Evolutionary conservation across 1,140 invertebrate species (phyloP).

Genomic region (Chrysomallon squamiferum): DNA sequence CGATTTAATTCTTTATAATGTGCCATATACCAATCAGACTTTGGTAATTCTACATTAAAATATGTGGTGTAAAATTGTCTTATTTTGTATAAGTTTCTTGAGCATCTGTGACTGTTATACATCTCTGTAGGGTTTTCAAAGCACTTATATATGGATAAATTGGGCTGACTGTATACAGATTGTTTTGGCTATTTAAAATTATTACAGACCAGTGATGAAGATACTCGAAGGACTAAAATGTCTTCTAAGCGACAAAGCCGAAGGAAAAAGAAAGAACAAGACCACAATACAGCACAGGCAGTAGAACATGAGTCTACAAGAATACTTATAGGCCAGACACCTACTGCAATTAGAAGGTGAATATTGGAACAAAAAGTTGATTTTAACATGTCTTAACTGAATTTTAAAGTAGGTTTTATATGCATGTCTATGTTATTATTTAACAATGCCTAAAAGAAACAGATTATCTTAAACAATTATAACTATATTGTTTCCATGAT

Average conservation of each 20-base stretch:
- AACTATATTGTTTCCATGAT: too few species aligned
- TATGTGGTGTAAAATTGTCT: background rate
- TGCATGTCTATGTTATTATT: background rate
- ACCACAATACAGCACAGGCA: conserved; percentile 29
- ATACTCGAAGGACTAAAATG: background rate
- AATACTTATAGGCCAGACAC: conserved; percentile 51
- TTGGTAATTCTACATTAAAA: background rate
- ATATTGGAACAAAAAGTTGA: conserved; percentile 1
- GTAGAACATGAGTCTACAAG: conserved; percentile 29
- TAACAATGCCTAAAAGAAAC: background rate
- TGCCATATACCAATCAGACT: background rate
- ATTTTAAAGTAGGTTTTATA: background rate
- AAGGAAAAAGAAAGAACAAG: conserved; percentile 3
- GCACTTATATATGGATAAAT: too few species aligned
- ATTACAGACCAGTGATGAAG: conserved; percentile 1
- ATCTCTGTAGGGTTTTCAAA: too few species aligned
- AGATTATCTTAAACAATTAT: background rate
- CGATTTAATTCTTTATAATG: background rate
- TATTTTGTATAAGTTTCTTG: background rate
- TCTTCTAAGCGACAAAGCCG: conserved; percentile 1
- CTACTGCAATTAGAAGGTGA: conserved; percentile 43
- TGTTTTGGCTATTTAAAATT: too few species aligned
- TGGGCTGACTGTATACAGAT: too few species aligned
- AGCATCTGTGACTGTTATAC: background rate
- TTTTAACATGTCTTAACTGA: background rate